Percentiles rank a stretch among this genome's conserved stretches.
phyloP scores from a whole-genome alignment of 2,797 vertebrate genomes.

The Platyrinchus mystaceus region DNA sequence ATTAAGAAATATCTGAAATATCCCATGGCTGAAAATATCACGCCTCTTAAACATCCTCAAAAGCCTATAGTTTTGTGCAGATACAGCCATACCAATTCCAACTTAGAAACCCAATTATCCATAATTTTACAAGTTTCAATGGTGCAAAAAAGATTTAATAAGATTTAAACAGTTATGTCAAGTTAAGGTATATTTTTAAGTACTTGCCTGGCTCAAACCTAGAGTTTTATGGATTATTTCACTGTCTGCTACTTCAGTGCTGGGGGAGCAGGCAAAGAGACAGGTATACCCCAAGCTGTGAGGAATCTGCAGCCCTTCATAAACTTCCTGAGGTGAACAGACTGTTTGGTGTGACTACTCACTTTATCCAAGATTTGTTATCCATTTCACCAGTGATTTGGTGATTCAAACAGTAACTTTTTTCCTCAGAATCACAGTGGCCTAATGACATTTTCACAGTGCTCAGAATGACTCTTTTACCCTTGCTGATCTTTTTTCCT shows the following conservation, averaged over 20 bases:
- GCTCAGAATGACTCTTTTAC: conserved; percentile 64
- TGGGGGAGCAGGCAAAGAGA: neutral
- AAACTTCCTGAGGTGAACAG: neutral
- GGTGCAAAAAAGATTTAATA: neutral
- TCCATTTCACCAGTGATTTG: neutral
- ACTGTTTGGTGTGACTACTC: neutral
- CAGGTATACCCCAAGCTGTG: neutral
- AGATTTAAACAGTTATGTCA: neutral
- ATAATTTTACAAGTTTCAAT: neutral
- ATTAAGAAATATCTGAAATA: neutral
- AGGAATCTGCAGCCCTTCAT: neutral
- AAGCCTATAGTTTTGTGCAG: neutral
- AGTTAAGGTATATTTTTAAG: neutral
- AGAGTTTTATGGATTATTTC: neutral
- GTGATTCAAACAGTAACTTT: neutral
- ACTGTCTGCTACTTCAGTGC: neutral
- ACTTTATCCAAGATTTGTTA: neutral
- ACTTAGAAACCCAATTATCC: neutral
- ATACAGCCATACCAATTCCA: neutral
- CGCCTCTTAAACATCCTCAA: neutral
- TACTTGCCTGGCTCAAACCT: neutral
- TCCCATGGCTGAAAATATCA: neutral
- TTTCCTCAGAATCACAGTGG: neutral
- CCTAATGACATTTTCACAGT: neutral
- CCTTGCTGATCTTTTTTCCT: conserved; percentile 74